Evolutionary conservation across 2,888 invertebrate species (phyloP), one percentile per base, ranked within the genome.

Genomic region (Julus scandinavius): DNA sequence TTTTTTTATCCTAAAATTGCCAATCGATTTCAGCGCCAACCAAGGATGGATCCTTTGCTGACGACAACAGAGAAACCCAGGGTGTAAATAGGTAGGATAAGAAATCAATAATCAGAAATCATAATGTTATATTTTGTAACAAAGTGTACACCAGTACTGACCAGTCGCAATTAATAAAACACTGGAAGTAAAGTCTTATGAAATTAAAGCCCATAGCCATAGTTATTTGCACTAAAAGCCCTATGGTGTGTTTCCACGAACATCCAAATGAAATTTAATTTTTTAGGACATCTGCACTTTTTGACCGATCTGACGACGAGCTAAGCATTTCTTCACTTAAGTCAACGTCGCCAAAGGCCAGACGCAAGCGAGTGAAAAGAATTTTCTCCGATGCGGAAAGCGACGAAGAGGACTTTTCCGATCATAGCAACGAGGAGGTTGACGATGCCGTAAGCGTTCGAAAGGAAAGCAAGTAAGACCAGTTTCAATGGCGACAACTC

Each of bases 381-480:
- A 7, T 90, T 89, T 41, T 91, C 89, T 92, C 92, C 2, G 92
- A 92, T 54, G 92, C 93, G 90, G 90, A 93, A 91, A 91, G 91
- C 38, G 93, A 94, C 93, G 91, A 80, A 86, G 88, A 85, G 80
- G 88, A 88, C 29, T 72, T 4, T 9, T n/a, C 7, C 1, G 58
- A 9, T 11, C n/a, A n/a, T 11, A 72, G 72, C 11, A 20, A 72
- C 7, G 72, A 29, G 20, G 72, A 72, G 72, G 86, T 84, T 85
- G 72, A 9, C 4, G 91, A 92, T 89, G 91, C 92, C 41, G 92
- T 91, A 88, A 90, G 90, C 20, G 91, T 9, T 41, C 49, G 20
- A 11, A 63, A 89, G 88, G 41, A 88, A 85, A 72, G 63, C 5
- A 80, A 85, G 29, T 40, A 41, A 87, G 41, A 40, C 15, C 83